Evolutionary conservation across 2,888 invertebrate species (phyloP), one percentile per base, ranked within the genome.

Genomic region (Anthophora plumipes): DNA sequence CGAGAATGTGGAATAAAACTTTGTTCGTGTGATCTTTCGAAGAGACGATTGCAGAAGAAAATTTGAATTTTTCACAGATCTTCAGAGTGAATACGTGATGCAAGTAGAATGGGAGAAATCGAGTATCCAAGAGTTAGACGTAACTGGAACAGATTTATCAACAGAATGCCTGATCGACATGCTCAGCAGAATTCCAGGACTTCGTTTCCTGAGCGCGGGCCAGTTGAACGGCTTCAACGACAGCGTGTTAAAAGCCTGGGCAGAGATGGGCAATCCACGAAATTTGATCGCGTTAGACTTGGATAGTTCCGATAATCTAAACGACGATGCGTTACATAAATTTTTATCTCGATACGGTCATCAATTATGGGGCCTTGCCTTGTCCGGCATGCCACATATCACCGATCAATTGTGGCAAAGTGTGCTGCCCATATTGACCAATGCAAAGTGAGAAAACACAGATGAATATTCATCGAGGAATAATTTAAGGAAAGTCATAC

Each of bases 101-200:
- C 97, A 97, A 92, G 99, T 99, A 11, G 99, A 99, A 91, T 99
- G 99, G 99, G 99, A 99, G 93, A 98, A 99, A 93, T 97, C 98
- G 1, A 96, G 96, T 0, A 94, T 99, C 73, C 97, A 97, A 92
- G 99, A 99, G 94, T 93, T 99, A 87, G 99, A 99, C 91, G 97
- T 99, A 74, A 98, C 99, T 0, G 99, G 98, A 1, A 99, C 99
- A 0, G 99, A 99, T 93, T 94, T 99, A 77, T 97, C 97, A 1
- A 96, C 98, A 0, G 99, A 99, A 92, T 98, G 98, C 84, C 95
- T 99, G 55, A 97, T 97, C 78, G 98, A 98, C 93, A 97, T 99
- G 95, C 94, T 99, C 20, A 96, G 97, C 0, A 95, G 99, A 85
- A 96, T 98, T 85, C 98, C 97, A 0, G 96, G 96, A 74, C 94